These are phyloP conservation scores for Castor canadensis DNA, from an alignment of 2,113 vertebrate species.

Conservation along the genomic window DNA sequence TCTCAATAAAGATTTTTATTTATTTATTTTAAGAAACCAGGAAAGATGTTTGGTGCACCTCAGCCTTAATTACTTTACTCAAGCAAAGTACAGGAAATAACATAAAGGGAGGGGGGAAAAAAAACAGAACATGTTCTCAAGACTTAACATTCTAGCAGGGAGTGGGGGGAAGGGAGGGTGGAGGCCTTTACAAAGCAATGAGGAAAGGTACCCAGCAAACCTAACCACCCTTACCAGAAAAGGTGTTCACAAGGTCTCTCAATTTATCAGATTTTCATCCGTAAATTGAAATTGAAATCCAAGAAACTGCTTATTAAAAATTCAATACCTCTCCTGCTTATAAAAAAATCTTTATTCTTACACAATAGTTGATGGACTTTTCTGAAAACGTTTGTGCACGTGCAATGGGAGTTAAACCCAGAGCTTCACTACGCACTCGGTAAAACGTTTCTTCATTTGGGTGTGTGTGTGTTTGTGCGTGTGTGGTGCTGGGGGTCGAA, in stretches of 20 bases:
- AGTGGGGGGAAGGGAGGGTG: not conserved
- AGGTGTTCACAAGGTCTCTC: not conserved
- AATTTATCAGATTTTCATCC: slow-evolving; percentile 3
- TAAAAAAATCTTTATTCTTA: slow-evolving; percentile 24
- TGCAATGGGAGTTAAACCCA: too few species aligned
- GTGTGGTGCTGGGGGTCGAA: not conserved
- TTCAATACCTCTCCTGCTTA: too few species aligned
- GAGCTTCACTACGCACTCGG: too few species aligned
- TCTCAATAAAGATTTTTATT: not conserved
- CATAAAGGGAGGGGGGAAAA: not conserved
- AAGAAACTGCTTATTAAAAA: not conserved
- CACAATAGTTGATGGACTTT: not conserved
- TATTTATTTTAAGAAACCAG: not conserved
- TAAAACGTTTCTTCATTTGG: not conserved
- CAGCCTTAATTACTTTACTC: not conserved
- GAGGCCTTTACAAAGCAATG: not conserved
- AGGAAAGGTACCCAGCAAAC: not conserved
- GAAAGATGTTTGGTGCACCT: not conserved
- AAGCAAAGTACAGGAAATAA: not conserved
- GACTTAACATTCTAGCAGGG: not conserved
- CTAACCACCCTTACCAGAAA: not conserved
- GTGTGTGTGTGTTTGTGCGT: too few species aligned
- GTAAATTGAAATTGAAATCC: not conserved
- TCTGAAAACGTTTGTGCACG: not conserved
- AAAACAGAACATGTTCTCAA: not conserved